These are phyloP conservation scores for Thalassaphorura encarpata DNA, from an alignment of 1,140 invertebrate genomes.

Conservation along the genomic window DNA sequence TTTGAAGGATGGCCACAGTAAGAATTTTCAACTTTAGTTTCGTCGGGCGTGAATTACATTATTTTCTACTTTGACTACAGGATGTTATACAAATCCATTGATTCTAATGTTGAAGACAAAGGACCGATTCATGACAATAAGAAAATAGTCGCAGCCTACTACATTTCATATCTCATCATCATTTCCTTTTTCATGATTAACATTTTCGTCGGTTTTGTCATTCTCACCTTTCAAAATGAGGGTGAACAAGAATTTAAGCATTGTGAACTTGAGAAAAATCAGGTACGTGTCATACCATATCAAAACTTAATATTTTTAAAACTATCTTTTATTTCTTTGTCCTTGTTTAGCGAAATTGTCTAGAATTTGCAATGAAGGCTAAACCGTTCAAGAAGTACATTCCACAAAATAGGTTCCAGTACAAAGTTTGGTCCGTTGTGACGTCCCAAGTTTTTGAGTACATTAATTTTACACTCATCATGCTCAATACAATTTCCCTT, in stretches of 20 bases:
- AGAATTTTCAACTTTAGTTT: neutral
- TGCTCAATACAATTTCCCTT: conserved; percentile 94
- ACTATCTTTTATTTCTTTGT: conserved; percentile 8
- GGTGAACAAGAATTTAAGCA: conserved; percentile 99
- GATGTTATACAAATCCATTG: conserved; percentile 91
- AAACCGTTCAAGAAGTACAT: conserved; percentile 95
- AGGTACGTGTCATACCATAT: conserved; percentile 43
- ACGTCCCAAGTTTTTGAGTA: conserved; percentile 98
- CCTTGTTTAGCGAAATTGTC: conserved; percentile 80
- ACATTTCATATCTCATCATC: conserved; percentile 99
- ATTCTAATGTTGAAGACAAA: conserved; percentile 87
- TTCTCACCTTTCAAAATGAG: conserved; percentile 98
- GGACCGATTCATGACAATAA: conserved; percentile 97
- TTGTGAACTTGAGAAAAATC: conserved; percentile 99
- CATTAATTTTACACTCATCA: conserved; percentile 92
- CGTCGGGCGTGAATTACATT: neutral
- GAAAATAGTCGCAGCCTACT: conserved; percentile 94
- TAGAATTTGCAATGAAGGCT: conserved; percentile 97
- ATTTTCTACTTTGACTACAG: conserved; percentile 43
- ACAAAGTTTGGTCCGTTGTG: conserved; percentile 99
- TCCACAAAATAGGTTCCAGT: conserved; percentile 94
- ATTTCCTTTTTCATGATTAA: conserved; percentile 99
- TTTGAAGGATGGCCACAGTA: conserved; percentile 96
- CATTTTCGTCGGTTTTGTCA: conserved; percentile 99
- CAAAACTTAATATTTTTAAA: neutral